Evolutionary conservation across 1,140 invertebrate genomes (phyloP).

Genomic region (Drosophila paulistorum): DNA sequence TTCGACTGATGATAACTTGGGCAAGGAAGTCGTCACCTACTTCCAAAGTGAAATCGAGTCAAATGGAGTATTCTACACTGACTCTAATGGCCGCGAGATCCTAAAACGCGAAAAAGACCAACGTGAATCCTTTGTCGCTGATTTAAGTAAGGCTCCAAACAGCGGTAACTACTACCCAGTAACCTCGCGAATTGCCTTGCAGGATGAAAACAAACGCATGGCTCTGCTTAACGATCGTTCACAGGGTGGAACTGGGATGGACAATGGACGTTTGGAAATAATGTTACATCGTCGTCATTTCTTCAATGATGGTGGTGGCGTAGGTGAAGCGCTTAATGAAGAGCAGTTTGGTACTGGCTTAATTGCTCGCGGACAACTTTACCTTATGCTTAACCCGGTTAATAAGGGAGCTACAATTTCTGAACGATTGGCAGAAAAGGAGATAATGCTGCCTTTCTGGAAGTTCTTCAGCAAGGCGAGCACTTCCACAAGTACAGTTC

Average conservation of each 20-base stretch:
- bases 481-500: slow-evolving; percentile 44
- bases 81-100: slow-evolving; percentile 96
- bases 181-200: slow-evolving; percentile 90
- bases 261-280: slow-evolving; percentile 89
- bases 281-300: slow-evolving; percentile 95
- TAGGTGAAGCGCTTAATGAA: slow-evolving; percentile 96
- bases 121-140: slow-evolving; percentile 90
- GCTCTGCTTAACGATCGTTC: slow-evolving; percentile 92
- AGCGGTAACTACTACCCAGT: slow-evolving; percentile 97
- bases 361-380: slow-evolving; percentile 91
- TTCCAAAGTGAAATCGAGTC: slow-evolving; percentile 88
- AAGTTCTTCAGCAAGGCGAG: slow-evolving; percentile 79
- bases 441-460: slow-evolving; percentile 65
- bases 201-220: slow-evolving; percentile 84
- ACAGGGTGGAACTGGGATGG: slow-evolving; percentile 92
- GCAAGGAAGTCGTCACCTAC: slow-evolving; percentile 92
- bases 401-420: slow-evolving; percentile 24
- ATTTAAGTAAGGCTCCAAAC: slow-evolving; percentile 87
- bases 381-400: slow-evolving; percentile 84
- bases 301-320: slow-evolving; percentile 95
- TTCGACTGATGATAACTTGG: slow-evolving; percentile 88
- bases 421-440: slow-evolving; percentile 53
- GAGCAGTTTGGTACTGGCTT: slow-evolving; percentile 89
- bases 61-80: slow-evolving; percentile 92
- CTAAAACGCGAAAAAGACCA: slow-evolving; percentile 89